Conservation (phyloP, 2,113 vertebrate genomes). For the Picathartes gymnocephalus region DNA sequence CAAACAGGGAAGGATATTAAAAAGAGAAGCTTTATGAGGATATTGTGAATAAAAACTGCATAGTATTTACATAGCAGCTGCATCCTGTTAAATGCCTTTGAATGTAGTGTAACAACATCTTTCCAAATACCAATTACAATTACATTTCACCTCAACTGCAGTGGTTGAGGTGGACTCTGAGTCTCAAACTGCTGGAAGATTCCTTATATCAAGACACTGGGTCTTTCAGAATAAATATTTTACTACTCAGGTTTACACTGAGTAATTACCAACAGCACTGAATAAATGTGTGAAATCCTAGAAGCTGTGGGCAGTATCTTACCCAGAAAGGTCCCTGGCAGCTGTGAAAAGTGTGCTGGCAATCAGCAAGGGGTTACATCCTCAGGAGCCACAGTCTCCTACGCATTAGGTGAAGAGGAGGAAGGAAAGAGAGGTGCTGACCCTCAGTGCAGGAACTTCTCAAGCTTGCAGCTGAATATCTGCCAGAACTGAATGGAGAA, state of each 20-base stretch:
- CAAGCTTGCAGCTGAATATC: neutral
- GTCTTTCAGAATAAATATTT: neutral
- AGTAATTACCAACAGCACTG: neutral
- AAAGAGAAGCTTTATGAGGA: neutral
- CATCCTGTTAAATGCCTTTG: neutral
- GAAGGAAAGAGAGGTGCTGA: neutral
- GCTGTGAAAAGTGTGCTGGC: neutral
- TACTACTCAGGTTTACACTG: neutral
- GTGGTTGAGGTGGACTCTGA: neutral
- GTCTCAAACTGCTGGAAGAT: neutral
- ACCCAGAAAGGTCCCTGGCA: neutral
- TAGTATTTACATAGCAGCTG: neutral
- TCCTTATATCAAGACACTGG: neutral
- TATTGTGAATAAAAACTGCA: neutral
- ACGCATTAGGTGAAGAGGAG: neutral
- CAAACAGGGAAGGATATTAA: neutral
- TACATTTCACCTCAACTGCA: neutral
- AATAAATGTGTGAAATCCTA: neutral
- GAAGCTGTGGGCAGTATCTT: neutral
- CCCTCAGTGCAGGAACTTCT: neutral
- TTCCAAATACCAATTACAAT: neutral
- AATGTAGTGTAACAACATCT: neutral
- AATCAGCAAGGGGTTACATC: neutral
- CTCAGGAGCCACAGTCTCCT: neutral
- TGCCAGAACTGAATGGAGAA: neutral